Conservation (phyloP, 2,797 vertebrate genomes). For the Syncerus caffer region DNA sequence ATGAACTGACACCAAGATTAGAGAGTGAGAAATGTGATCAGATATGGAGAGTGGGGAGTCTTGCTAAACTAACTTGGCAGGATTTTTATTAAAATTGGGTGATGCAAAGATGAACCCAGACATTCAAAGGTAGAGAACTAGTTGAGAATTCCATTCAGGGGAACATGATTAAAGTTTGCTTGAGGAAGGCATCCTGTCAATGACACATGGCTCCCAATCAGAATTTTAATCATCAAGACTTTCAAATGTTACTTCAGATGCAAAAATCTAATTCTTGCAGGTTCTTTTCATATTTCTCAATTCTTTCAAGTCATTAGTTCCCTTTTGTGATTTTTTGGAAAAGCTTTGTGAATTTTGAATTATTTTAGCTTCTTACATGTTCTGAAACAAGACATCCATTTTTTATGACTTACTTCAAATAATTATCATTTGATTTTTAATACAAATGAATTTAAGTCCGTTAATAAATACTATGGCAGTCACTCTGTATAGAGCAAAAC, state of each 20-base stretch:
- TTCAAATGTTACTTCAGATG: neutral
- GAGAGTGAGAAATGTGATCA: neutral
- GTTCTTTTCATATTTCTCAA: neutral
- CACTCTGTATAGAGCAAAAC: neutral
- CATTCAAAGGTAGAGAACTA: neutral
- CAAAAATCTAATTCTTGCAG: neutral
- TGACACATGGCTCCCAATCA: neutral
- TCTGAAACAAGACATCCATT: neutral
- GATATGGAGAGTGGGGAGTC: neutral
- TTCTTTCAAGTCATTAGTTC: neutral
- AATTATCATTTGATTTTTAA: neutral
- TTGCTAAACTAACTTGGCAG: neutral
- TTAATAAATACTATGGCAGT: neutral
- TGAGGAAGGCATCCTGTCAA: neutral
- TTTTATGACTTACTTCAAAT: neutral
- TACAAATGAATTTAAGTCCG: neutral
- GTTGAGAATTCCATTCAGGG: neutral
- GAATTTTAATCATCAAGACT: neutral
- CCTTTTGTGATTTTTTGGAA: neutral
- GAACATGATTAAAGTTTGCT: neutral
- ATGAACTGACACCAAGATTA: neutral
- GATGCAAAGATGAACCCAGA: neutral
- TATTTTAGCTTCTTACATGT: neutral
- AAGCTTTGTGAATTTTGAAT: neutral
- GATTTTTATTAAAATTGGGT: neutral